phyloP scores from a whole-genome alignment of 2,113 vertebrate species.

The Platycercus adscitus region DNA sequence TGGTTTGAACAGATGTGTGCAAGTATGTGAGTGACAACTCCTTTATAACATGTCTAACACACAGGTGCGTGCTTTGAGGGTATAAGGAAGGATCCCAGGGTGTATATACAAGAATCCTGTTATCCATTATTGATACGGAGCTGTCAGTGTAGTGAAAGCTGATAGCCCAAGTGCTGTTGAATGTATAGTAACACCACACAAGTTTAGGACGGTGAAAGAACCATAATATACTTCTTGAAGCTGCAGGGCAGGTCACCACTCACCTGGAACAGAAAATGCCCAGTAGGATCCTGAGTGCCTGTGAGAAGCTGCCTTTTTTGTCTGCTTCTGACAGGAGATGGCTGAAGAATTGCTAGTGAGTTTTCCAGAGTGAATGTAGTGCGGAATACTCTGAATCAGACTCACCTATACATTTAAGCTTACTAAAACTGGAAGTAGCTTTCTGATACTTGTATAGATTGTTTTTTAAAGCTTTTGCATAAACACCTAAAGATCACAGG shows the following conservation, averaged over 20 bases:
- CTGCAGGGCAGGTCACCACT: not conserved
- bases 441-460: not conserved
- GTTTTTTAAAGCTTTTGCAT: not conserved
- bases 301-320: not conserved
- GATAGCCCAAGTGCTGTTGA: not conserved
- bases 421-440: not conserved
- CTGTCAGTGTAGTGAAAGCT: not conserved
- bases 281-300: not conserved
- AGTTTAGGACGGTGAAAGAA: not conserved
- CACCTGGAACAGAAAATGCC: not conserved
- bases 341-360: not conserved
- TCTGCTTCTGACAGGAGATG: not conserved
- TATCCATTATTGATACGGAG: not conserved
- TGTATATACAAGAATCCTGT: rapidly evolving
- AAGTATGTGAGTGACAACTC: not conserved
- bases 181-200: rapidly evolving
- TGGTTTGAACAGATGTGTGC: not conserved
- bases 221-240: not conserved
- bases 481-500: not conserved
- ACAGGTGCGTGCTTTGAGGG: not conserved
- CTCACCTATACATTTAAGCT: not conserved
- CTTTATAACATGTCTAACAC: rapidly evolving
- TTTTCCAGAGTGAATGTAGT: not conserved
- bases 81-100: not conserved
- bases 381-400: not conserved